Evolutionary conservation across 1,140 invertebrate species (phyloP), one percentile per base, ranked within the genome.

Genomic region (Coptotermes formosanus): DNA sequence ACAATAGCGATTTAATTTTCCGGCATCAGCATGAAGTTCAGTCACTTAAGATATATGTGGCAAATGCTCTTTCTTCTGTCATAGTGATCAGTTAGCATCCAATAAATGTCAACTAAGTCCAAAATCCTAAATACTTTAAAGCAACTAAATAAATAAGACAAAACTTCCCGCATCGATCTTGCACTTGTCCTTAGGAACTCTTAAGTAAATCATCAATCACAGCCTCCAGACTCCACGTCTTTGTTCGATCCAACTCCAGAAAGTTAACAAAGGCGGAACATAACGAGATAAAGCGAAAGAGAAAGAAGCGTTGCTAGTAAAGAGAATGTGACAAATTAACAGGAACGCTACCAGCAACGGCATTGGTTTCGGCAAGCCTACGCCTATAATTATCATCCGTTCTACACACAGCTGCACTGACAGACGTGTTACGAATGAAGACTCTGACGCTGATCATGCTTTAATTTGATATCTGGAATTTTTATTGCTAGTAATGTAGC

Each of bases 141-240:
- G n/a, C 64, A 75, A 75, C 64, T 11, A 75, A n/a, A 30, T 75
- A 75, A 75, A 75, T 75, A 55, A 55, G 52, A 55, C 19, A 30
- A 30, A 75, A 30, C 25, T 75, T 75, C 9, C 25, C 64, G 0
- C 25, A 75, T 75, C 64, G 64, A 75, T 75, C 64, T 75, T 30
- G 6, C 2, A 14, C 64, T 75, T 30, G n/a, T 75, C 64, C n/a
- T 16, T 75, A 30, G 3, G 64, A 75, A 30, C 64, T 30, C 11
- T 75, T 75, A 75, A 30, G 64, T 75, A 75, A 30, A 75, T 75
- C 64, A 75, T 75, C 64, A 75, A 75, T 75, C 64, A 75, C 64
- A 75, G n/a, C 16, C 16, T 16, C 9, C 45, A 38, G 9, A 48
- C 52, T 75, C n/a, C n/a, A 11, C 2, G n/a, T 8, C 64, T 30